Conservation (phyloP, 2,888 invertebrate species). For the Tryphoninae sp. region DNA sequence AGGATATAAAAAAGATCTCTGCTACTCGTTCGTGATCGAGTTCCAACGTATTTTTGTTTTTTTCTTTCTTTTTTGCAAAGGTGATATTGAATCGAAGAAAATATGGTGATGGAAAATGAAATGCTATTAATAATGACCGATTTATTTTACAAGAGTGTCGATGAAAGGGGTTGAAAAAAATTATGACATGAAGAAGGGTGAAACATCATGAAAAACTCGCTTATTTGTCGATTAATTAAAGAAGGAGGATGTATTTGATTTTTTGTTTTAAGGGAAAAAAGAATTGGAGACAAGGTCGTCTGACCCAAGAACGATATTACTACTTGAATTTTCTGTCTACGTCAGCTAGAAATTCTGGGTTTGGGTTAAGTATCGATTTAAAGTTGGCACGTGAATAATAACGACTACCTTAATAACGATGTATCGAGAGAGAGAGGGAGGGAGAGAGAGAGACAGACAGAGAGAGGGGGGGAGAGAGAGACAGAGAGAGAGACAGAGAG, state of each 20-base stretch:
- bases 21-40: not conserved
- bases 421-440: not conserved
- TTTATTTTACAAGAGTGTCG: too few relatives aligned
- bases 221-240: not conserved
- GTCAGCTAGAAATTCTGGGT: too few relatives aligned
- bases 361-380: too few relatives aligned
- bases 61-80: not conserved
- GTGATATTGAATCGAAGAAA: not conserved
- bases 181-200: too few relatives aligned
- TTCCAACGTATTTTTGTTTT: not conserved
- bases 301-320: slow-evolving; percentile 5
- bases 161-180: too few relatives aligned
- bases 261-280: not conserved
- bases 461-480: not conserved
- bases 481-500: not conserved
- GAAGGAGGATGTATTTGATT: not conserved
- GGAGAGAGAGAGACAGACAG: not conserved
- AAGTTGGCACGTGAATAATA: not conserved
- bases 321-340: not conserved
- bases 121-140: too few relatives aligned
- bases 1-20: slow-evolving; percentile 3
- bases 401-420: not conserved
- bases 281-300: not conserved
- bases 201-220: too few relatives aligned
- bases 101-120: too few relatives aligned